phyloP scores from a whole-genome alignment of 2,797 vertebrate genomes.

The Lutjanus argentimaculatus region DNA sequence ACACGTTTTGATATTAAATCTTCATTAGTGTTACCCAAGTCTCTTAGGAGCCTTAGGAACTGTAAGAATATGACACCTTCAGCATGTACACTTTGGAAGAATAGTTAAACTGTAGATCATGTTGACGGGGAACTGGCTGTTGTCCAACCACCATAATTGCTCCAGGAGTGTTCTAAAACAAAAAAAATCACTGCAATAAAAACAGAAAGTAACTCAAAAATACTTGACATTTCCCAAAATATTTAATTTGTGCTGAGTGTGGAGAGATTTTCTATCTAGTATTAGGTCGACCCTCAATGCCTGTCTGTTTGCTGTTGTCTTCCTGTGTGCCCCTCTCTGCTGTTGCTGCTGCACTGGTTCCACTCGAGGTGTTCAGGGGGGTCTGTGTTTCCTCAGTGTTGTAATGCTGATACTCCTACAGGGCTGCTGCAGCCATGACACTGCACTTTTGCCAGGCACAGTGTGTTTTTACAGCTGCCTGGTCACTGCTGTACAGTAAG shows the following conservation, averaged over 20 bases:
- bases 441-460: conserved; percentile 68
- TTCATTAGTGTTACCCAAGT: conserved; percentile 42
- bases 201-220: conserved; percentile 1
- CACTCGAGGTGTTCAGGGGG: conserved; percentile 22
- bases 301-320: not conserved
- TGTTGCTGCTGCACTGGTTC: conserved; percentile 12
- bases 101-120: conserved; percentile 40
- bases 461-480: conserved; percentile 78
- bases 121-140: conserved; percentile 34
- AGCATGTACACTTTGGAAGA: conserved; percentile 24
- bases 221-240: conserved; percentile 14
- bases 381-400: conserved; percentile 46
- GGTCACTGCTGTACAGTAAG: conserved; percentile 52
- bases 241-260: conserved; percentile 13
- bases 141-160: conserved; percentile 32
- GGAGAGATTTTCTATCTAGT: conserved; percentile 6
- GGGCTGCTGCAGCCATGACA: conserved; percentile 68
- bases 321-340: not conserved
- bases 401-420: conserved; percentile 53
- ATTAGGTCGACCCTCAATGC: not conserved
- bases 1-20: conserved; percentile 52
- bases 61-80: conserved; percentile 40
- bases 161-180: conserved; percentile 28
- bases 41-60: conserved; percentile 15
- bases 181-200: conserved; percentile 1